Percentiles rank a stretch among this genome's conserved stretches.
These are phyloP conservation scores for Cossypha heuglini DNA, from an alignment of 2,797 vertebrate genomes.

Conservation along the genomic window DNA sequence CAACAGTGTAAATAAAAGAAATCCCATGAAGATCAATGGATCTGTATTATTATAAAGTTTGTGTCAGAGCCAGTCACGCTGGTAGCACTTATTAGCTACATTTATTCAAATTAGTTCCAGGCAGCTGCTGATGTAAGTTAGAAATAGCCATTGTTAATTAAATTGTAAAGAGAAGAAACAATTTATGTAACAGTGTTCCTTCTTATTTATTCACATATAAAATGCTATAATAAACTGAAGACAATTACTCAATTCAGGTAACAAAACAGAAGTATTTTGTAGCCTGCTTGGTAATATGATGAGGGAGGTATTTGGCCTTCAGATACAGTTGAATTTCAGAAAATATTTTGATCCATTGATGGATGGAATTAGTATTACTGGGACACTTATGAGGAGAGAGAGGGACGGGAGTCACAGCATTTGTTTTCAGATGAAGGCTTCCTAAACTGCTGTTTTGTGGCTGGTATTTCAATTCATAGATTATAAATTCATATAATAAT, in stretches of 20 bases:
- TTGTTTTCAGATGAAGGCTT: not conserved
- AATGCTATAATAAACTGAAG: not conserved
- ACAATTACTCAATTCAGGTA: not conserved
- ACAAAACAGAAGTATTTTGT: not conserved
- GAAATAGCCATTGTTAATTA: not conserved
- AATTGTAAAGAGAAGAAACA: not conserved
- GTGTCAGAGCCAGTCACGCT: not conserved
- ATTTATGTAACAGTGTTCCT: not conserved
- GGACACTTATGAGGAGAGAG: not conserved
- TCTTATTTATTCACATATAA: not conserved
- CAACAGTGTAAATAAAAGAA: not conserved
- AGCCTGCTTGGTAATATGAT: not conserved
- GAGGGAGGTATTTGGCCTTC: not conserved
- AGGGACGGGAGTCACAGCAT: not conserved
- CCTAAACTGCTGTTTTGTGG: not conserved
- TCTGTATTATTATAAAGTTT: not conserved
- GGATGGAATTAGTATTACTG: not conserved
- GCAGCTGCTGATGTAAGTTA: not conserved
- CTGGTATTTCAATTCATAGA: not conserved
- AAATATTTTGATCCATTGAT: not conserved
- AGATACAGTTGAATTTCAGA: not conserved
- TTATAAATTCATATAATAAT: constrained; percentile 18
- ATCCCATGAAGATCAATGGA: not conserved
- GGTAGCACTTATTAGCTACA: not conserved
- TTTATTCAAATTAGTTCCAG: not conserved